Conservation (phyloP, 2,888 invertebrate genomes). For the Callyntrura guangdongensis region DNA sequence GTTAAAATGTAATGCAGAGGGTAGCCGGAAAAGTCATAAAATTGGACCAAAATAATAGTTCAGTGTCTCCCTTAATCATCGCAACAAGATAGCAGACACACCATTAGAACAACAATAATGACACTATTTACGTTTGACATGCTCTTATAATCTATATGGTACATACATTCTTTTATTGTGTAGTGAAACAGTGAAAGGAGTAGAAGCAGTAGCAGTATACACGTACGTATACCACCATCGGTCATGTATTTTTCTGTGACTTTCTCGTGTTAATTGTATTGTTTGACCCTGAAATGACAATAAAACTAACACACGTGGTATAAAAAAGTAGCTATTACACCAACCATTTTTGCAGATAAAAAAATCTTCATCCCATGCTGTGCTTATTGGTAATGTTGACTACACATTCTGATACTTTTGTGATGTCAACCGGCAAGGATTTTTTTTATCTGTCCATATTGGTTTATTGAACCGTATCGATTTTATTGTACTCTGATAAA, state of each 20-base stretch:
- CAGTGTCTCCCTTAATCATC: constrained; percentile 23
- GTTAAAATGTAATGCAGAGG: neutral
- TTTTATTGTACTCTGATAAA: constrained; percentile 42
- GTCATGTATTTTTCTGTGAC: constrained; percentile 67
- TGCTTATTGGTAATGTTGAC: constrained; percentile 1
- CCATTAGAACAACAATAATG: neutral
- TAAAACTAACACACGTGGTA: constrained; percentile 57
- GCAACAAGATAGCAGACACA: constrained; percentile 21
- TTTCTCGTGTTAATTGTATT: constrained; percentile 65
- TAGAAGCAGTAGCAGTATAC: neutral
- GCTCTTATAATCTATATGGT: constrained; percentile 12
- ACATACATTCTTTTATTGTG: neutral
- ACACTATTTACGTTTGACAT: constrained; percentile 42
- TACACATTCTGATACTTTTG: neutral
- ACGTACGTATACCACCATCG: constrained; percentile 6
- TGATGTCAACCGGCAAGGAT: constrained; percentile 4
- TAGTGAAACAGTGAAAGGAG: neutral
- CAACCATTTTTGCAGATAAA: neutral
- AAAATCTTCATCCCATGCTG: neutral
- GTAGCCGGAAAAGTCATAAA: constrained; percentile 55
- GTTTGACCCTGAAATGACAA: constrained; percentile 59
- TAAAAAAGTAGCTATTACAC: constrained; percentile 3
- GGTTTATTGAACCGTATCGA: constrained; percentile 66
- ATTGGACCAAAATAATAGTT: constrained; percentile 46
- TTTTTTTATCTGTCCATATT: constrained; percentile 46